Evolutionary conservation across 2,113 vertebrate species (phyloP), one percentile per base, ranked within the genome.

Genomic region (Poicephalus meyeri): DNA sequence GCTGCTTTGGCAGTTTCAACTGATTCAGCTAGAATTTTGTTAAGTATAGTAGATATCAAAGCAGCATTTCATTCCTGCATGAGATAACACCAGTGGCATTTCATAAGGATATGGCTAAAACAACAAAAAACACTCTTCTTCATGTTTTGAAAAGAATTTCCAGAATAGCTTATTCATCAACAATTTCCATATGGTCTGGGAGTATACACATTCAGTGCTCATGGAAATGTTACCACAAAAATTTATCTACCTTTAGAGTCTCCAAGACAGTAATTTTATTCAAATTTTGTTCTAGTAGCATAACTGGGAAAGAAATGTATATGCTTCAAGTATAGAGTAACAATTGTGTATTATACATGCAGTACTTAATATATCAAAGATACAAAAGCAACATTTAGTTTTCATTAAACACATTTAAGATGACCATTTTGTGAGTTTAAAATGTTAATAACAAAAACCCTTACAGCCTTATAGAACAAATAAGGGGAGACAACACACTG

Each of bases 131-230:
- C 7, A 63, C 70, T 69, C 68, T 61, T 73, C 39, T 70, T 80
- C 25, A 12, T 31, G 16, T 72, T 73, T 74, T 82, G 42, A 39
- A 91, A 68, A 70, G 19, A 10, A 70, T 73, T 86, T 60, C 41
- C 68, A 89, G 53, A 85, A 77, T 31, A 89, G 41, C n/a, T 82
- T 85, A 82, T 72, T 76, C 63, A 91, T 71, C 37, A 85, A n/a
- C 65, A 85, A 79, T 56, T 89, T 84, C 86, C 44, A 71, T 28
- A 47, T 21, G 21, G 61, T 72, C 66, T 80, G 31, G 16, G 16
- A 73, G 25, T 2, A 4, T 14, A 87, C 13, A 61, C 31, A 65
- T 39, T 68, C 52, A 56, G 26, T 0, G 0, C 16, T 47, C 13
- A 37, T 3, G 24, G 44, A 93, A 74, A 44, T 11, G 46, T 47